A percentile compares a stretch with the other conserved stretches of the same genome.
These are phyloP conservation scores for Nomada flava DNA, from an alignment of 2,888 invertebrate genomes.

Conservation along the genomic window DNA sequence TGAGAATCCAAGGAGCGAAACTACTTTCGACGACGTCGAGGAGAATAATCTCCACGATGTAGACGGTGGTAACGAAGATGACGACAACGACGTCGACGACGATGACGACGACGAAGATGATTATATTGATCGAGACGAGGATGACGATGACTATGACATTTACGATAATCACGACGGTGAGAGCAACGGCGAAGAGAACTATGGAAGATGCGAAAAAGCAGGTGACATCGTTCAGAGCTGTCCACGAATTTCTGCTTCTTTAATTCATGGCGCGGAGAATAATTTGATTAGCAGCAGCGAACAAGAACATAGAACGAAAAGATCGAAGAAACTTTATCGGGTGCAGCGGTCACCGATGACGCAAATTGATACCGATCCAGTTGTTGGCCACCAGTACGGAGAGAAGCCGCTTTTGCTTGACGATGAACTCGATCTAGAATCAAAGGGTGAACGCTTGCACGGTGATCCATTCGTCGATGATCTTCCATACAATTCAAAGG, in stretches of 20 bases:
- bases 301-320: constrained; percentile 85
- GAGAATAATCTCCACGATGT: background rate
- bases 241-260: constrained; percentile 88
- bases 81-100: background rate
- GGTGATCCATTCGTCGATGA: constrained; percentile 87
- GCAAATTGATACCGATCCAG: constrained; percentile 80
- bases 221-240: constrained; percentile 88
- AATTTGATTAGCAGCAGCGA: constrained; percentile 89
- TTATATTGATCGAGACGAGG: constrained; percentile 33
- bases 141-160: constrained; percentile 2
- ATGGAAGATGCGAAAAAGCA: constrained; percentile 80
- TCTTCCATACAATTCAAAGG: constrained; percentile 90
- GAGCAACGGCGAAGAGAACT: constrained; percentile 44
- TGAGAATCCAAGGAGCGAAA: background rate
- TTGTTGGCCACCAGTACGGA: constrained; percentile 91
- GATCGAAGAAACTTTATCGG: constrained; percentile 81
- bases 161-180: constrained; percentile 27
- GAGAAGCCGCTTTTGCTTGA: constrained; percentile 91
- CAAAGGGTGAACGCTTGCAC: constrained; percentile 81
- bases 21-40: background rate
- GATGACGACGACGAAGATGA: constrained; percentile 11
- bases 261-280: constrained; percentile 90
- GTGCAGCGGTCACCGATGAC: constrained; percentile 79
- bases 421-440: constrained; percentile 90
- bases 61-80: background rate